These are phyloP conservation scores for Argyrosomus regius DNA, from an alignment of 2,797 vertebrate genomes.

Conservation along the genomic window DNA sequence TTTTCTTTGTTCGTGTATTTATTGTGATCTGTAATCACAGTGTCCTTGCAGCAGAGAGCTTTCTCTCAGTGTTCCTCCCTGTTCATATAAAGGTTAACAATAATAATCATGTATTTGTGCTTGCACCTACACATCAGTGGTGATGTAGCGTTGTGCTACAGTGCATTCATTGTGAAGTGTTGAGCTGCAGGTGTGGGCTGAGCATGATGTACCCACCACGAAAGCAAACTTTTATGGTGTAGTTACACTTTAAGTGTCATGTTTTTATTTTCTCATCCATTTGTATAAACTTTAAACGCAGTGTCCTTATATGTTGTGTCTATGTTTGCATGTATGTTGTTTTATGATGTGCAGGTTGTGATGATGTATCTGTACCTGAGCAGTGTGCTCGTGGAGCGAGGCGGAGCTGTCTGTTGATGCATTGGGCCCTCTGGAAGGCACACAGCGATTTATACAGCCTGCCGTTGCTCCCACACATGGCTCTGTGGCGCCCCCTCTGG, in stretches of 20 bases:
- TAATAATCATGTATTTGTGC: not conserved
- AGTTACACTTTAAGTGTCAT: not conserved
- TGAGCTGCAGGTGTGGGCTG: no score
- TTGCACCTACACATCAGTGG: not conserved
- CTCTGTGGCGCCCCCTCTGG: slow-evolving; percentile 67
- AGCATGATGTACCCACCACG: not conserved
- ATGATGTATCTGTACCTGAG: slow-evolving; percentile 42
- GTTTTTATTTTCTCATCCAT: not conserved
- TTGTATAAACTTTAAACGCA: not conserved
- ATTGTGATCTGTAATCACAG: no score
- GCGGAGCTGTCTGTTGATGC: slow-evolving; percentile 72
- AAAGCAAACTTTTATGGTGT: not conserved
- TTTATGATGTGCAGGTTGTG: not conserved
- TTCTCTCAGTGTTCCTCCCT: no score
- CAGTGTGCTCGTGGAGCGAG: slow-evolving; percentile 59
- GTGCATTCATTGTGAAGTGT: not conserved
- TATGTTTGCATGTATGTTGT: not conserved
- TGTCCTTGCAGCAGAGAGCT: no score
- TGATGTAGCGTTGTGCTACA: not conserved
- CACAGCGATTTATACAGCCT: slow-evolving; percentile 76
- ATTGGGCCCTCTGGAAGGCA: slow-evolving; percentile 76
- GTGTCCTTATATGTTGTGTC: not conserved
- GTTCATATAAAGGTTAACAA: no score
- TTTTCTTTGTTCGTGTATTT: no score
- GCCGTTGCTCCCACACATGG: slow-evolving; percentile 77